Evolutionary conservation across 92 coral and sea anemone species (phyloP).

Genomic region (Parazoanthus darwini): DNA sequence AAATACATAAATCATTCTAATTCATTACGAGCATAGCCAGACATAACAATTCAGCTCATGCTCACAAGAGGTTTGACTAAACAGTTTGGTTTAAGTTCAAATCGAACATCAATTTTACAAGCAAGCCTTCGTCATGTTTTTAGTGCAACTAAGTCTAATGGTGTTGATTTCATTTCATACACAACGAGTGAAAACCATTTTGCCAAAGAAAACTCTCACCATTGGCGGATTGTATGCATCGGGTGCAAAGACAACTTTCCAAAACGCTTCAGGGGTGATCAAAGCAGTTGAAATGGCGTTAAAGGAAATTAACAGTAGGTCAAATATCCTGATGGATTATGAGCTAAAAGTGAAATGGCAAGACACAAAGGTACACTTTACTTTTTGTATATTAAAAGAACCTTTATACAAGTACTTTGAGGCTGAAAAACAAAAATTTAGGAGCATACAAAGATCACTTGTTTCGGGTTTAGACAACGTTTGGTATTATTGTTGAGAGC

Average conservation of each 20-base stretch:
- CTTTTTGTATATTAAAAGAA: neutral
- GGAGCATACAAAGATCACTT: no score
- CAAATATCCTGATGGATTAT: slow-evolving; percentile 51
- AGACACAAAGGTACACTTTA: slow-evolving; percentile 56
- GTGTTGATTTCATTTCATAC: neutral
- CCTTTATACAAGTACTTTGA: no score
- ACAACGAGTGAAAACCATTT: neutral
- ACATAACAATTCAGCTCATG: neutral
- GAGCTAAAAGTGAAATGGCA: slow-evolving; percentile 48
- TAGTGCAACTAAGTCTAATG: neutral
- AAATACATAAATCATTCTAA: neutral
- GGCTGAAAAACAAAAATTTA: neutral
- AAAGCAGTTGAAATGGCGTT: slow-evolving; percentile 51
- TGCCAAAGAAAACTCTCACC: slow-evolving; percentile 34
- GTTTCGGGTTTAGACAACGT: no score
- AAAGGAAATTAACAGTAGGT: slow-evolving; percentile 39
- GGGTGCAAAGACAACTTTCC: slow-evolving; percentile 58
- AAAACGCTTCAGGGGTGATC: slow-evolving; percentile 60
- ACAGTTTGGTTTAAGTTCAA: neutral
- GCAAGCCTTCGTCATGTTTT: neutral
- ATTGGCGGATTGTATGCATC: slow-evolving; percentile 65
- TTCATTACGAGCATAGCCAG: neutral
- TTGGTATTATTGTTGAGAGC: no score
- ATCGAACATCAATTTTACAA: neutral
- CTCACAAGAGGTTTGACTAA: neutral